Conservation (phyloP, 2,797 vertebrate species). For the Huso huso region DNA sequence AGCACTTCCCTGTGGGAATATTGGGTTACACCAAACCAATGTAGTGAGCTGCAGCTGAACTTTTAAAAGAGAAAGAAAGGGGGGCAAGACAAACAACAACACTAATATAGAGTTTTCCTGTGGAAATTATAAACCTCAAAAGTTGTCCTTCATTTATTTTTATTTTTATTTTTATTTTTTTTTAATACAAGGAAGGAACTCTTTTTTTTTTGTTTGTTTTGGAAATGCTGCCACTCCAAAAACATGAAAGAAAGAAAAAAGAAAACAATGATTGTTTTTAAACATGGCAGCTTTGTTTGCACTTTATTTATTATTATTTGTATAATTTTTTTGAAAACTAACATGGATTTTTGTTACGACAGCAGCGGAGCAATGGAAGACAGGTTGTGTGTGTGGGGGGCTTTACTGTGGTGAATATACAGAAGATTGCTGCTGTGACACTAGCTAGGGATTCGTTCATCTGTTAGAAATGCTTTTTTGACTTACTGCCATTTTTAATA, state of each 20-base stretch:
- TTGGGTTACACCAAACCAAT: conserved; percentile 73
- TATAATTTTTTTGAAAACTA: conserved; percentile 72
- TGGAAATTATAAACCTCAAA: conserved; percentile 55
- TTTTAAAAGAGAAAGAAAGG: conserved; percentile 32
- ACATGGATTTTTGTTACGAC: conserved; percentile 54
- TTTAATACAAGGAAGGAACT: conserved; percentile 53
- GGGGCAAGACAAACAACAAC: conserved; percentile 27
- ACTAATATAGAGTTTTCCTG: conserved; percentile 55
- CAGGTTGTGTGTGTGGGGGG: conserved; percentile 19
- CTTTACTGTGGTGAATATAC: conserved; percentile 34
- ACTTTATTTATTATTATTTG: conserved; percentile 59
- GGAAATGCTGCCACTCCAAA: conserved; percentile 47
- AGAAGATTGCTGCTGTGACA: conserved; percentile 64
- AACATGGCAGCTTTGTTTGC: conserved; percentile 63
- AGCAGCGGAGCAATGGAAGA: conserved; percentile 30
- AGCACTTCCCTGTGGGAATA: conserved; percentile 82
- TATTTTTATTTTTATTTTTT: conserved; percentile 36
- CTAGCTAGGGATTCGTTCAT: conserved; percentile 47
- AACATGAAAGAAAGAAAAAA: not conserved
- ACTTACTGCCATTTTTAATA: conserved; percentile 25
- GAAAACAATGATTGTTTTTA: conserved; percentile 52
- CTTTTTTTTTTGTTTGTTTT: conserved; percentile 43
- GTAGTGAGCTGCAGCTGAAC: conserved; percentile 39
- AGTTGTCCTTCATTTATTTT: conserved; percentile 35
- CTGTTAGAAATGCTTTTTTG: conserved; percentile 36